Conservation (phyloP, 2,888 invertebrate species). For the Eupsilia transversa region DNA sequence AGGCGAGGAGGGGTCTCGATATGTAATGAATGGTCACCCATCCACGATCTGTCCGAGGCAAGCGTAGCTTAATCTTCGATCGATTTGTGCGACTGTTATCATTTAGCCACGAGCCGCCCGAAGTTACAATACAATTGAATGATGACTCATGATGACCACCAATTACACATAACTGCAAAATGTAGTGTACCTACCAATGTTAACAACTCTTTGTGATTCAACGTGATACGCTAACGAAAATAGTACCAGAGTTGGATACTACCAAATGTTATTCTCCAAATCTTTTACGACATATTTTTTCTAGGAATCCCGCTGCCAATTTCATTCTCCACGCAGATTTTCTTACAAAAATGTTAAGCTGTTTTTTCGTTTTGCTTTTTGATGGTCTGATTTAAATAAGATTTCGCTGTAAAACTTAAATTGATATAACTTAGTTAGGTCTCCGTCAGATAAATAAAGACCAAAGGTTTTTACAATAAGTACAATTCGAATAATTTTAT, state of each 20-base stretch:
- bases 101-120: background rate
- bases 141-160: conserved; percentile 29
- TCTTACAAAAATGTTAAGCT: background rate
- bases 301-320: background rate
- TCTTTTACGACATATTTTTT: conserved; percentile 16
- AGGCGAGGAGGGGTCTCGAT: background rate
- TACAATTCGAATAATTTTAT: background rate
- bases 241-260: conserved; percentile 15
- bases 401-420: background rate
- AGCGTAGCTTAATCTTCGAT: no score
- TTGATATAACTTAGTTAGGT: background rate
- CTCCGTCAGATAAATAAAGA: background rate
- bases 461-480: background rate
- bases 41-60: no score
- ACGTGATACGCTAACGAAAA: conserved; percentile 64
- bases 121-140: conserved; percentile 24
- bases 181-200: conserved; percentile 18
- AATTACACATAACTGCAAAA: conserved; percentile 56
- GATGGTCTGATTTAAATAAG: background rate
- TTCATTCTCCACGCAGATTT: conserved; percentile 18
- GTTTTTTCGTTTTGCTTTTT: background rate
- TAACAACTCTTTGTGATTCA: conserved; percentile 50
- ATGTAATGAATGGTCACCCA: background rate
- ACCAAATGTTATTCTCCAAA: conserved; percentile 24
- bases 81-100: background rate